phyloP scores from a whole-genome alignment of 2,888 invertebrate genomes.

The Phanerotoma sp. region DNA sequence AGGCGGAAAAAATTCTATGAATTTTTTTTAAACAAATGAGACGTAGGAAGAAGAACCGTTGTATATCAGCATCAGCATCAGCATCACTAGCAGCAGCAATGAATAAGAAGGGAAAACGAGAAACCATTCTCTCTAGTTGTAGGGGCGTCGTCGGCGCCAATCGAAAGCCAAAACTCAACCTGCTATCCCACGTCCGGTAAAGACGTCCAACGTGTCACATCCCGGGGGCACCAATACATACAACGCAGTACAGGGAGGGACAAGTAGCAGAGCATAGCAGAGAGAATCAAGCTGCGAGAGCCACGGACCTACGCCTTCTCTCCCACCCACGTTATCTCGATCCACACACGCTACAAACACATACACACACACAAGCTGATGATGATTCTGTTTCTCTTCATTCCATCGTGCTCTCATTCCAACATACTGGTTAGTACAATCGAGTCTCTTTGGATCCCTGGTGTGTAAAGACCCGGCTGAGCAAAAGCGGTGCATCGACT shows the following conservation, averaged over 20 bases:
- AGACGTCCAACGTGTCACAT: constrained; percentile 24
- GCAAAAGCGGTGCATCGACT: constrained; percentile 10
- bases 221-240: constrained; percentile 21
- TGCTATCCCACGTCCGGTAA: constrained; percentile 25
- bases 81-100: too few species aligned
- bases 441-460: constrained; percentile 26
- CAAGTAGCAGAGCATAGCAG: constrained; percentile 11
- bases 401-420: background rate
- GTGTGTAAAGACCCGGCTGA: too few species aligned
- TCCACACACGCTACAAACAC: constrained; percentile 15
- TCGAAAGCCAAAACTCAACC: constrained; percentile 24
- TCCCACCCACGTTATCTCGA: constrained; percentile 30
- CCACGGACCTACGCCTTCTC: constrained; percentile 22
- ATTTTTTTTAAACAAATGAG: background rate
- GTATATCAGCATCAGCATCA: too few species aligned
- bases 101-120: background rate
- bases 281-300: constrained; percentile 14
- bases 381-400: constrained; percentile 8
- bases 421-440: background rate
- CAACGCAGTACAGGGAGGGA: background rate
- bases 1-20: background rate
- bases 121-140: background rate
- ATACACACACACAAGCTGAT: too few species aligned
- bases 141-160: background rate
- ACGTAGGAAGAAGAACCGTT: background rate